Evolutionary conservation across 2,888 invertebrate genomes (phyloP).

Genomic region (Labia minor): DNA sequence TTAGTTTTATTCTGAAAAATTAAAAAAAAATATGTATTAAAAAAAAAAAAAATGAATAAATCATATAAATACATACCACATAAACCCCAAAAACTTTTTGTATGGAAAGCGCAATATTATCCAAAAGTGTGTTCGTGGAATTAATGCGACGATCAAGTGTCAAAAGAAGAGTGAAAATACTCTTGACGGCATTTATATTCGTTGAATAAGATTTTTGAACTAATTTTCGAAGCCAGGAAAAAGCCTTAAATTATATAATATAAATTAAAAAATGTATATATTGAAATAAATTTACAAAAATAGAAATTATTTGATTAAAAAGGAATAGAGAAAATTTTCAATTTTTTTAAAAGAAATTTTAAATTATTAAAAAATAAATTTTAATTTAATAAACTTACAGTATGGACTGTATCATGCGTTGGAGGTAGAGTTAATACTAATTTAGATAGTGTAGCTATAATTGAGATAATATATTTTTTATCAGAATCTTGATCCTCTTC

Average conservation of each 20-base stretch:
- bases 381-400: not conserved
- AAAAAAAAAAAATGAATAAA: not conserved
- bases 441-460: not conserved
- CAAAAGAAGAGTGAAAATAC: not conserved
- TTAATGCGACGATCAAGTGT: not conserved
- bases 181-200: not conserved
- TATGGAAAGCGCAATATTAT: not conserved
- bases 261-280: no score
- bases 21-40: not conserved
- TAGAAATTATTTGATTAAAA: no score
- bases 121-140: not conserved
- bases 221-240: not conserved
- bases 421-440: not conserved
- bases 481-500: not conserved
- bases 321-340: no score
- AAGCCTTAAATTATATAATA: not conserved
- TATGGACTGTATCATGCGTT: not conserved
- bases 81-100: not conserved
- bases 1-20: not conserved
- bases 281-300: no score
- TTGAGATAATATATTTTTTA: not conserved
- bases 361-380: no score
- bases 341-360: no score
- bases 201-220: not conserved
- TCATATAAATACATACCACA: not conserved